Evolutionary conservation across 1,140 invertebrate species (phyloP).

Genomic region (Triops cancriformis): DNA sequence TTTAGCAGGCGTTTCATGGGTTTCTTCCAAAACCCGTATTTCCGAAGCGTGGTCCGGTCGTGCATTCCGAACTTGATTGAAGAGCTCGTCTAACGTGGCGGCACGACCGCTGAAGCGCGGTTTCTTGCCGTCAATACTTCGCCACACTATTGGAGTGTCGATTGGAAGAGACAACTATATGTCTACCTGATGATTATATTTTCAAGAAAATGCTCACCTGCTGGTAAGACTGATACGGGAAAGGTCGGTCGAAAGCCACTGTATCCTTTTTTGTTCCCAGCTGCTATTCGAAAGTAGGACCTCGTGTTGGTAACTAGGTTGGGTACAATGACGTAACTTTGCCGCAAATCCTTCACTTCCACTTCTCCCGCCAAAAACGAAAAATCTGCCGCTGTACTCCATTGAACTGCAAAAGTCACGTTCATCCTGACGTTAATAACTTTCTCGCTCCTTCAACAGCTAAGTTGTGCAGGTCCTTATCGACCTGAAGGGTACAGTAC

Average conservation of each 20-base stretch:
- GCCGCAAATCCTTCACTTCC: slow-evolving; percentile 47
- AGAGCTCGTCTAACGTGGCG: slow-evolving; percentile 62
- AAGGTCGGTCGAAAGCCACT: slow-evolving; percentile 63
- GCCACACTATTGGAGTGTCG: slow-evolving; percentile 40
- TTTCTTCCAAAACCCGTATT: slow-evolving; percentile 35
- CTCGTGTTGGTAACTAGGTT: slow-evolving; percentile 64
- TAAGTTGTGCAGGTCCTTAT: neutral
- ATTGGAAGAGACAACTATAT: neutral
- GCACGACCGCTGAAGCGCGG: slow-evolving; percentile 59
- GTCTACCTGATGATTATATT: neutral
- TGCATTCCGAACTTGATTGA: slow-evolving; percentile 54
- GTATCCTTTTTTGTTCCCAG: slow-evolving; percentile 81
- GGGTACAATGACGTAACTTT: slow-evolving; percentile 47
- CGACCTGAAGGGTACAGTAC: slow-evolving; percentile 41
- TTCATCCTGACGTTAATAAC: neutral
- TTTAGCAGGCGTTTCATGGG: slow-evolving; percentile 45
- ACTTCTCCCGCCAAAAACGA: slow-evolving; percentile 61
- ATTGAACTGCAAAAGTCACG: slow-evolving; percentile 46
- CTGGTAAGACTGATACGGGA: slow-evolving; percentile 74
- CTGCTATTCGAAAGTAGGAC: slow-evolving; percentile 75
- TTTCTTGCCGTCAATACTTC: slow-evolving; percentile 55
- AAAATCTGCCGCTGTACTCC: slow-evolving; percentile 72
- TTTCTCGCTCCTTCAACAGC: neutral
- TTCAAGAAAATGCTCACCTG: slow-evolving; percentile 55
- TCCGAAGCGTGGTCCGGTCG: slow-evolving; percentile 52